phyloP scores from a whole-genome alignment of 2,888 invertebrate genomes.

The Didymodactylos carnosus region DNA sequence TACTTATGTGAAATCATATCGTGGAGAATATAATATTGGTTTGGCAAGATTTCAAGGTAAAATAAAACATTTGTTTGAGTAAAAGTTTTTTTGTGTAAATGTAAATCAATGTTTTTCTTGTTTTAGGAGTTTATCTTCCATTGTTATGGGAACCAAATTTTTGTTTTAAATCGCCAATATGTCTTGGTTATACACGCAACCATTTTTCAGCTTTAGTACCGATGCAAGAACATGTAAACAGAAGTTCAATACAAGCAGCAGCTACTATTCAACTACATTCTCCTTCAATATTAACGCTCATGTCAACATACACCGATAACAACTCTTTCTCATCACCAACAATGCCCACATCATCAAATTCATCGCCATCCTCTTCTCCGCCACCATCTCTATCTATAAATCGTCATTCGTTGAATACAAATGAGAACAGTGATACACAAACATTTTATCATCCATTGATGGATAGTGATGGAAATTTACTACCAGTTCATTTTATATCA shows the following conservation, averaged over 20 bases:
- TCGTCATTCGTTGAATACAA: conserved; percentile 34
- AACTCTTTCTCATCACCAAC: neutral
- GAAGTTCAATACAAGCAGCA: too few relatives aligned
- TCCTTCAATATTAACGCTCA: too few relatives aligned
- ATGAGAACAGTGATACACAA: conserved; percentile 29
- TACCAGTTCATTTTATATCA: conserved; percentile 78
- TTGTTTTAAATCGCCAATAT: conserved; percentile 74
- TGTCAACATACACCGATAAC: too few relatives aligned
- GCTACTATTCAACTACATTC: too few relatives aligned
- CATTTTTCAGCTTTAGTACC: conserved; percentile 88
- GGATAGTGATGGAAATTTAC: conserved; percentile 66
- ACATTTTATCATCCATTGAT: conserved; percentile 68
- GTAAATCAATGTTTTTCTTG: too few relatives aligned
- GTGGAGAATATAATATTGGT: conserved; percentile 70
- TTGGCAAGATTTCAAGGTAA: conserved; percentile 86
- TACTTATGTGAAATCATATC: conserved; percentile 79
- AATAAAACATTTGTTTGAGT: too few relatives aligned
- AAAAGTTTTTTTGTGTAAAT: too few relatives aligned
- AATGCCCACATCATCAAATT: too few relatives aligned
- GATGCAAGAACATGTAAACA: conserved; percentile 41
- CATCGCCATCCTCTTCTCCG: neutral
- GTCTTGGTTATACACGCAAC: conserved; percentile 78
- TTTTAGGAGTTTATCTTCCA: conserved; percentile 84
- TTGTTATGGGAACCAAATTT: conserved; percentile 79
- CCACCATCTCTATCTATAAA: conserved; percentile 22